Evolutionary conservation across 2,888 invertebrate genomes (phyloP), one percentile per base, ranked within the genome.

Genomic region (Cryptocheilus praepositus): DNA sequence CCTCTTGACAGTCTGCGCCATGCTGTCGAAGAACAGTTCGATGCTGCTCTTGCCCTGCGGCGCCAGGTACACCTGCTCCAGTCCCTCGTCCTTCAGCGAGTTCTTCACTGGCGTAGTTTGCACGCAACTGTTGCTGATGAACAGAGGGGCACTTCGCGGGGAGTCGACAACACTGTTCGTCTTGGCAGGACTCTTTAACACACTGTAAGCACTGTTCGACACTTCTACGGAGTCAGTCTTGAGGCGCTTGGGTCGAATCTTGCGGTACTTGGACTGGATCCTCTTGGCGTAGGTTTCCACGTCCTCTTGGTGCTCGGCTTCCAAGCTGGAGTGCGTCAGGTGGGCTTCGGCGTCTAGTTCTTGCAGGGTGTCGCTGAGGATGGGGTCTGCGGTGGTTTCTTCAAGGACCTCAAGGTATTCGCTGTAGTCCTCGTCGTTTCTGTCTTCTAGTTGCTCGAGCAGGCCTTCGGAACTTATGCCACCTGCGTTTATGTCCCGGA

Each of bases 321-420:
- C 71, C n/a, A 15, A 16, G 22, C 45, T 3, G 28, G 18, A 21
- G 2, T 25, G 13, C 18, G 56, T 43, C 18, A 68, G 63, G 3
- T 61, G 45, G 13, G 64, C 64, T 16, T 5, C 55, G 19, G 66
- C 64, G n/a, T 70, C 66, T 5, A 63, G 60, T 5, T 60, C 51
- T 59, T 76, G 74, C 15, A 77, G n/a, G 3, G 69, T 54, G 54
- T 70, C 64, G 0, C 62, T 60, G 16, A 73, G 7, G 11, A 85
- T 64, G 8, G 86, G 83, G 68, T 83, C 84, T 0, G 81, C 80
- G 3, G 79, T 69, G 3, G 85, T 85, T 45, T 85, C 84, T 66
- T 86, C 83, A 2, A 86, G 67, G 21, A 87, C 80, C 68, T 88
- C 88, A 19, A 88, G 61, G 64, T 86, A 88, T 67, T 88, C 88